phyloP scores from a whole-genome alignment of 2,888 invertebrate genomes.

The Micoletzkya japonica region DNA sequence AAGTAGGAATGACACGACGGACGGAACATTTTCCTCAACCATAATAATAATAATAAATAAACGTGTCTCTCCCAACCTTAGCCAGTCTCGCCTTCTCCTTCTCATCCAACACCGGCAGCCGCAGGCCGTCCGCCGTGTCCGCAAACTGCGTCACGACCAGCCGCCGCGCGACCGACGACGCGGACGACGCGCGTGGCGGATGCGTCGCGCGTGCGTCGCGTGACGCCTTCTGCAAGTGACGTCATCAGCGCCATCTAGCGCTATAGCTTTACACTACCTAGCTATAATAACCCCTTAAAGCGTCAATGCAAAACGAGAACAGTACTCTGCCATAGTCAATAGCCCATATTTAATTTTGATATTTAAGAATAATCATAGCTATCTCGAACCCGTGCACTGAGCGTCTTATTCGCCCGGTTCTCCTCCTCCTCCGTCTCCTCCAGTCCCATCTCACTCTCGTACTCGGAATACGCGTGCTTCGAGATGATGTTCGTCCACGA shows the following conservation, averaged over 20 bases:
- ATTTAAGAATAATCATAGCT: neutral
- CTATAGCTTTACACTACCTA: no score
- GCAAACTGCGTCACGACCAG: slow-evolving; percentile 21
- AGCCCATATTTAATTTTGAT: neutral
- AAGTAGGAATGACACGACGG: no score
- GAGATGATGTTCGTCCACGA: slow-evolving; percentile 26
- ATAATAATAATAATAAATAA: neutral
- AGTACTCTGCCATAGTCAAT: neutral
- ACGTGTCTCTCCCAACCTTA: neutral
- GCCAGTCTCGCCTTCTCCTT: slow-evolving; percentile 26
- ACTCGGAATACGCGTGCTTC: slow-evolving; percentile 22
- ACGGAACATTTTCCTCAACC: neutral
- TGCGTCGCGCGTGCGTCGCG: neutral
- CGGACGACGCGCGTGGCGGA: neutral
- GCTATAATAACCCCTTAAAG: no score
- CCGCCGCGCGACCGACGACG: slow-evolving; percentile 2
- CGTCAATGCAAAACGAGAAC: neutral
- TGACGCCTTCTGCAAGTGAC: slow-evolving; percentile 11
- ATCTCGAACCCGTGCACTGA: neutral
- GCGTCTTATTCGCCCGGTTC: neutral
- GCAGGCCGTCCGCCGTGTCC: neutral
- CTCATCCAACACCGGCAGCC: slow-evolving; percentile 22
- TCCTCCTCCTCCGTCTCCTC: neutral
- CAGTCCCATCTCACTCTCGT: slow-evolving; percentile 20
- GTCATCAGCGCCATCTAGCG: neutral